phyloP scores from a whole-genome alignment of 35 echinoderm and acorn worm species.

The Stichopus chloronotus region DNA sequence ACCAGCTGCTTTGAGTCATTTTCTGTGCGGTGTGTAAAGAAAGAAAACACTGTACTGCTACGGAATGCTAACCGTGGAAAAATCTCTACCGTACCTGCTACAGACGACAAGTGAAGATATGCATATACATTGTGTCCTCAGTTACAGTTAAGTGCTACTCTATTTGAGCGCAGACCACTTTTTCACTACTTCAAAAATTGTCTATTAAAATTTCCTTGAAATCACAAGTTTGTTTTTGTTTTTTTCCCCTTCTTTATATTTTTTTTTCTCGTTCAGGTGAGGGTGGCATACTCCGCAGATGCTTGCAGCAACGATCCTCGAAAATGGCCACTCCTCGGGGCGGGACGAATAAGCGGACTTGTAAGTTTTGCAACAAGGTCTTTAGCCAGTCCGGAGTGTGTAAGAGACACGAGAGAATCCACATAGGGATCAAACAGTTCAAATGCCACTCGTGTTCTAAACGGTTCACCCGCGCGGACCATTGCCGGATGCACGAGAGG shows the following conservation, averaged over 20 bases:
- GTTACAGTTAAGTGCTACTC: too few species aligned
- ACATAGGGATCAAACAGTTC: slow-evolving; percentile 45
- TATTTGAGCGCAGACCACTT: too few species aligned
- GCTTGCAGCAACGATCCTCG: background rate
- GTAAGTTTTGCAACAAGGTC: slow-evolving; percentile 52
- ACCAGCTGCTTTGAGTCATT: too few species aligned
- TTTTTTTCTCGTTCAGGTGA: background rate
- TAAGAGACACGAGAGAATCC: slow-evolving; percentile 43
- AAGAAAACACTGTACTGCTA: too few species aligned
- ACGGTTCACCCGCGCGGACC: slow-evolving; percentile 39
- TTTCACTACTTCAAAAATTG: too few species aligned
- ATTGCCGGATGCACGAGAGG: slow-evolving; percentile 38
- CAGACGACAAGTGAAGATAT: too few species aligned
- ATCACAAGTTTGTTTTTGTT: background rate
- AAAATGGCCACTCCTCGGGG: background rate
- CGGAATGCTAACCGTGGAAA: too few species aligned
- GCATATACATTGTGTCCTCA: too few species aligned
- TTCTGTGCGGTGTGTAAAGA: too few species aligned
- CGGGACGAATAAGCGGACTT: slow-evolving; percentile 29
- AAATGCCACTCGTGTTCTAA: slow-evolving; percentile 6
- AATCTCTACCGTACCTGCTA: too few species aligned
- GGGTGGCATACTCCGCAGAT: slow-evolving; percentile 34
- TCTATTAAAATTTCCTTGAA: background rate
- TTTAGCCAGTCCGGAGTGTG: slow-evolving; percentile 52
- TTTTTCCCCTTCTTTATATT: background rate